These are phyloP conservation scores for Labia minor DNA, from an alignment of 2,888 invertebrate species.

Conservation along the genomic window DNA sequence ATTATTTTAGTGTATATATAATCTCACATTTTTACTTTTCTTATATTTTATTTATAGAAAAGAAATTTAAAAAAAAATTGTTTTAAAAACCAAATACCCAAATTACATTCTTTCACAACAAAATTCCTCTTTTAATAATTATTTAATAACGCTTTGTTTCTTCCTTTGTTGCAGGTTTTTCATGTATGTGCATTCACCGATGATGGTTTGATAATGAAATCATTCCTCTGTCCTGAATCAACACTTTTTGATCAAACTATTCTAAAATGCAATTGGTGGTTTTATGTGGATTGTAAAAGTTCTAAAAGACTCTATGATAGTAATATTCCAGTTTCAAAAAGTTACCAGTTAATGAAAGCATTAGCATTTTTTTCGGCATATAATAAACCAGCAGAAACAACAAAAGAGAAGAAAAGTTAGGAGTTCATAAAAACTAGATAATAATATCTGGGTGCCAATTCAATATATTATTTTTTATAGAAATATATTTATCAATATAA, in stretches of 20 bases:
- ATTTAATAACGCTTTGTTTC: neutral
- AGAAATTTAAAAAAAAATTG: too few relatives aligned
- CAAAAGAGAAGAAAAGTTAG: too few relatives aligned
- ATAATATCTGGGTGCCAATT: too few relatives aligned
- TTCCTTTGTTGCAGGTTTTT: slow-evolving; percentile 55
- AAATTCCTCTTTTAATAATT: too few relatives aligned
- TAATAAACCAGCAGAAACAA: slow-evolving; percentile 41
- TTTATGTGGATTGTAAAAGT: slow-evolving; percentile 80
- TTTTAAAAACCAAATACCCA: too few relatives aligned
- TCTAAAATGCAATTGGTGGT: slow-evolving; percentile 89
- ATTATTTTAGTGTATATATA: too few relatives aligned
- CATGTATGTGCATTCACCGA: slow-evolving; percentile 84
- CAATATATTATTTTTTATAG: too few relatives aligned
- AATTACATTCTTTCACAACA: too few relatives aligned
- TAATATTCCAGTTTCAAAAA: slow-evolving; percentile 82
- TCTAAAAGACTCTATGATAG: slow-evolving; percentile 73
- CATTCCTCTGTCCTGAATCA: slow-evolving; percentile 81
- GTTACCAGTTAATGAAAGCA: slow-evolving; percentile 83
- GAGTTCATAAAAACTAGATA: too few relatives aligned
- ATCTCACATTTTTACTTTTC: too few relatives aligned
- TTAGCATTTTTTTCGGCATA: slow-evolving; percentile 79
- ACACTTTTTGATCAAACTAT: slow-evolving; percentile 86
- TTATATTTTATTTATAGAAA: too few relatives aligned
- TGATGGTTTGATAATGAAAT: slow-evolving; percentile 80
- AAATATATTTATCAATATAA: too few relatives aligned